Evolutionary conservation across 2,797 vertebrate species (phyloP).

Genomic region (Gila robusta): DNA sequence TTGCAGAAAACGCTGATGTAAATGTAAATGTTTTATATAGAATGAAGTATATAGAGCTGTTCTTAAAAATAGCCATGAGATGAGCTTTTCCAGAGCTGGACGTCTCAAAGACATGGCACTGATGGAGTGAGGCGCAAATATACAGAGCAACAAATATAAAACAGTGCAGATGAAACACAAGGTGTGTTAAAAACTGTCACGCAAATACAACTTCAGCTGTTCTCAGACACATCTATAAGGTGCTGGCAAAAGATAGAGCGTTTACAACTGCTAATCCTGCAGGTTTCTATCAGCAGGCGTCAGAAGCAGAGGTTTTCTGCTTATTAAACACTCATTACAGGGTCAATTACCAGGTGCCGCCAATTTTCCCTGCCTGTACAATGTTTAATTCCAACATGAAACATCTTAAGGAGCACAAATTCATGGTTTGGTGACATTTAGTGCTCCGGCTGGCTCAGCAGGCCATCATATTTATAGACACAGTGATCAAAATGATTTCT

Average conservation of each 20-base stretch:
- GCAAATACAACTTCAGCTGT: no score
- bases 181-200: no score
- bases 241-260: background rate
- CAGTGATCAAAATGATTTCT: background rate
- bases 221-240: background rate
- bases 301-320: background rate
- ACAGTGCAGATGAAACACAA: background rate
- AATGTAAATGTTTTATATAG: no score
- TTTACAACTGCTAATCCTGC: background rate
- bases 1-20: background rate
- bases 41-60: no score
- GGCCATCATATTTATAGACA: background rate
- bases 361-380: background rate
- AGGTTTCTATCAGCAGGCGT: background rate
- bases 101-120: no score
- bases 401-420: background rate
- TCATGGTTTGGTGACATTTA: background rate
- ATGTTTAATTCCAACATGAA: background rate
- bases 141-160: background rate
- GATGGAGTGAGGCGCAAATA: background rate
- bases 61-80: no score
- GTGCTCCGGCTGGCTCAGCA: background rate
- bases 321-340: background rate
- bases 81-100: no score
- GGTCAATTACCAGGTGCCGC: conserved; percentile 21